Evolutionary conservation across 2,113 vertebrate species (phyloP).

Genomic region (Scopus umbretta): DNA sequence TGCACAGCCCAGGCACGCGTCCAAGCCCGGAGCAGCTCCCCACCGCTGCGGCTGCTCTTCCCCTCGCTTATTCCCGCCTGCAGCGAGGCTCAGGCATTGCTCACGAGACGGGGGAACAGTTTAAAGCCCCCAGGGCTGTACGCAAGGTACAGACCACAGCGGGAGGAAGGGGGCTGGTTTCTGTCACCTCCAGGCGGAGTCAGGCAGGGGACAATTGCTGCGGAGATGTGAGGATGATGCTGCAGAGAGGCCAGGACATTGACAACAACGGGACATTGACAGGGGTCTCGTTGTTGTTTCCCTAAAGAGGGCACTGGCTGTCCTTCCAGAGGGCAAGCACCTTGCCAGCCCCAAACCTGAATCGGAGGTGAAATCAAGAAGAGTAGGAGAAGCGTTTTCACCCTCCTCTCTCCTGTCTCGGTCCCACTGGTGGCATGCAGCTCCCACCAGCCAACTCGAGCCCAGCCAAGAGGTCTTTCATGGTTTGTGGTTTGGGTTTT

Average conservation of each 20-base stretch:
- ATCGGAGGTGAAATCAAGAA: neutral
- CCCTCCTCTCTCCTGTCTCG: neutral
- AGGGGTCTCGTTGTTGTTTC: neutral
- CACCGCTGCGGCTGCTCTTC: neutral
- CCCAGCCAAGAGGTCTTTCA: neutral
- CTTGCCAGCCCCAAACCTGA: neutral
- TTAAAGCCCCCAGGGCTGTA: neutral
- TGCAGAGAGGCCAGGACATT: neutral
- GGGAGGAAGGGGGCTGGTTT: neutral
- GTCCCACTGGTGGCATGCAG: neutral
- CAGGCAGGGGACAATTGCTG: too few relatives aligned
- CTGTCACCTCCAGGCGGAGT: neutral
- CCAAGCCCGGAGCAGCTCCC: neutral
- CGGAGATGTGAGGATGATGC: neutral
- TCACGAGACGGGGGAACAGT: rapidly evolving
- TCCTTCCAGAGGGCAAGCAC: neutral
- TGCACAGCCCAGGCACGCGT: neutral
- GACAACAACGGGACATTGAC: neutral
- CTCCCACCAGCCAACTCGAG: neutral
- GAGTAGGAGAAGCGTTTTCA: neutral
- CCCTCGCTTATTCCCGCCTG: neutral
- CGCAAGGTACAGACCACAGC: neutral
- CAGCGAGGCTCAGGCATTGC: neutral
- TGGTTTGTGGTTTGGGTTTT: too few relatives aligned
- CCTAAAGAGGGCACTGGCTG: neutral